phyloP scores from a whole-genome alignment of 53 echinoderm and acorn worm species.

The Henricia sp. region DNA sequence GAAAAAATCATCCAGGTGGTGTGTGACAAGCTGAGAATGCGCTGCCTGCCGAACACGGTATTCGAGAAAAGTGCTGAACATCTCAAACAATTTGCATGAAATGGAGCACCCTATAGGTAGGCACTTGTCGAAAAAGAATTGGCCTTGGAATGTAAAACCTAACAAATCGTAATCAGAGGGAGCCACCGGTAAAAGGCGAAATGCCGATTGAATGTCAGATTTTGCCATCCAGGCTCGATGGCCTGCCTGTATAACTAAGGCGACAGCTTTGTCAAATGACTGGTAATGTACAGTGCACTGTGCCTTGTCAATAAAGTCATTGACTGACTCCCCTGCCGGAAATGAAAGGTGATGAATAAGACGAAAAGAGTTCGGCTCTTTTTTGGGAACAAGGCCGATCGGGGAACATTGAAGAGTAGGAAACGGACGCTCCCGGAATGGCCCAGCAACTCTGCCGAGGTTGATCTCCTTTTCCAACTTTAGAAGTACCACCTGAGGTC shows the following conservation, averaged over 20 bases:
- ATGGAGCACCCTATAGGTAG: constrained; percentile 58
- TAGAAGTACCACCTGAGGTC: too few relatives aligned
- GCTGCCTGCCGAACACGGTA: not conserved
- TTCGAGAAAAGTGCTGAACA: constrained; percentile 42
- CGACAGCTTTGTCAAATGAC: constrained; percentile 26
- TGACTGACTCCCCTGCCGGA: constrained; percentile 48
- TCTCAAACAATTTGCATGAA: constrained; percentile 36
- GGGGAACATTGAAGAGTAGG: not conserved
- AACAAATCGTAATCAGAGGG: constrained; percentile 50
- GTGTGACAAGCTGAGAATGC: not conserved
- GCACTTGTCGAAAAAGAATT: constrained; percentile 51
- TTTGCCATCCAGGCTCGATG: constrained; percentile 38
- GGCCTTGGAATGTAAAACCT: constrained; percentile 33
- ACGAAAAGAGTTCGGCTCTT: constrained; percentile 36
- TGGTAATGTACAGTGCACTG: constrained; percentile 22
- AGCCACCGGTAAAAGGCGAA: constrained; percentile 41
- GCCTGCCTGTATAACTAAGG: not conserved
- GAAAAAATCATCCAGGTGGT: constrained; percentile 64
- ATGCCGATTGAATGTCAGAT: constrained; percentile 49
- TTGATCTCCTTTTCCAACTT: not conserved
- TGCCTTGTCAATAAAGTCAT: constrained; percentile 33
- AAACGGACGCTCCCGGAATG: constrained; percentile 10
- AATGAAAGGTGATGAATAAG: constrained; percentile 64
- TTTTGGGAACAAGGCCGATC: constrained; percentile 21
- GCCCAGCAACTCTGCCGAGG: constrained; percentile 1